These are phyloP conservation scores for Crax fasciolata DNA, from an alignment of 2,797 vertebrate species.

Conservation along the genomic window DNA sequence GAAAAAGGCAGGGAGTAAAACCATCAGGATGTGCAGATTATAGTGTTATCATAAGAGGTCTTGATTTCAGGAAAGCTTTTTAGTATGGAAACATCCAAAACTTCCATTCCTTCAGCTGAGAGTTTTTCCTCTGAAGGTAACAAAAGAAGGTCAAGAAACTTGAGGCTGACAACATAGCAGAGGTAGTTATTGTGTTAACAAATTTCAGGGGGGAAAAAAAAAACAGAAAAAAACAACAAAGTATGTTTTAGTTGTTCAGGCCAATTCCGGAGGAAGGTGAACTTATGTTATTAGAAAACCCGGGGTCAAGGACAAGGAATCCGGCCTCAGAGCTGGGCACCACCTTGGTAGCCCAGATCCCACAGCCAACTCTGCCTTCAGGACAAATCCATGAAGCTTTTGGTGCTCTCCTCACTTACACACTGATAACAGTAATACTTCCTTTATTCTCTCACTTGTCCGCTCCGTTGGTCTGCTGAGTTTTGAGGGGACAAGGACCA, in stretches of 20 bases:
- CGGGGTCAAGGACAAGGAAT: neutral
- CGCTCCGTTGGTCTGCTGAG: neutral
- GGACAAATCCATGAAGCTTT: neutral
- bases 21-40: conserved; percentile 59
- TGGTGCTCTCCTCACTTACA: neutral
- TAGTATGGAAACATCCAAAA: conserved; percentile 6
- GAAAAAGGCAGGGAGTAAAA: conserved; percentile 51
- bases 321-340: neutral
- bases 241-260: neutral
- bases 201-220: neutral
- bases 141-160: neutral
- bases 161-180: neutral
- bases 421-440: neutral
- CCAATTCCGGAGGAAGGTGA: neutral
- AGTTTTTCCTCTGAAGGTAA: neutral
- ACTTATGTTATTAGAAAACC: neutral
- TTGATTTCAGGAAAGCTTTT: conserved; percentile 30
- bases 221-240: neutral
- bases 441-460: neutral
- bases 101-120: neutral
- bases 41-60: conserved; percentile 18
- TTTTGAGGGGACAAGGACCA: neutral
- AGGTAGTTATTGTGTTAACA: neutral
- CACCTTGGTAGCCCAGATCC: neutral
- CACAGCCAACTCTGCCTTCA: neutral